Evolutionary conservation across 2,888 invertebrate species (phyloP).

Genomic region (Gastrophysa polygoni): DNA sequence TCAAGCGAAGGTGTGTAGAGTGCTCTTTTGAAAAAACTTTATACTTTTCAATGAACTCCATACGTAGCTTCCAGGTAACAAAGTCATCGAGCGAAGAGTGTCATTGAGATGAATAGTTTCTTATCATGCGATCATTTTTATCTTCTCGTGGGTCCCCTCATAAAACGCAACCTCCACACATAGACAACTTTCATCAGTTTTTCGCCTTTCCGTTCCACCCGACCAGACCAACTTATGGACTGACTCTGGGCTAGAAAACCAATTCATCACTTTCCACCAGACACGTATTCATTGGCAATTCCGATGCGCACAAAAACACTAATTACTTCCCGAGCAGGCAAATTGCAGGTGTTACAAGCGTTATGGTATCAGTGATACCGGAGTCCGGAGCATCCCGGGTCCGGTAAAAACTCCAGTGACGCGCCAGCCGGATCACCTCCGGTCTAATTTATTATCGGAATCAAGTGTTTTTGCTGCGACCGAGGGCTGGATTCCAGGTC

Average conservation of each 20-base stretch:
- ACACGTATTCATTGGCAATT: not conserved
- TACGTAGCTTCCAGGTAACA: too few species aligned
- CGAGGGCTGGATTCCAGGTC: conserved; percentile 30
- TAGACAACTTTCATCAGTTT: too few species aligned
- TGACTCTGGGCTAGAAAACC: not conserved
- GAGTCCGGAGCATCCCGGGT: conserved; percentile 27
- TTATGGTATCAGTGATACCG: conserved; percentile 49
- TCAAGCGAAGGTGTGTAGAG: too few species aligned
- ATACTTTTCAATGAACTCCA: too few species aligned
- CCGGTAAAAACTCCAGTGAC: conserved; percentile 32
- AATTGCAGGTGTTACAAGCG: conserved; percentile 59
- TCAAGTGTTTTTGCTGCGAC: conserved; percentile 37
- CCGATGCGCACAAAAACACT: conserved; percentile 53
- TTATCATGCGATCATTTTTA: too few species aligned
- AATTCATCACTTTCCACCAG: not conserved
- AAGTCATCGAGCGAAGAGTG: too few species aligned
- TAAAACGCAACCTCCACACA: too few species aligned
- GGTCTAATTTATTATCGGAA: conserved; percentile 45
- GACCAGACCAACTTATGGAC: not conserved
- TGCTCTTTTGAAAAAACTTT: too few species aligned
- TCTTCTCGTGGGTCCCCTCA: too few species aligned
- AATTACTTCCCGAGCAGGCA: conserved; percentile 58
- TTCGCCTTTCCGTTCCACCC: too few species aligned
- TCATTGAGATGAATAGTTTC: too few species aligned
- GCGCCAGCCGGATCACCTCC: conserved; percentile 40